A percentile compares a stretch with the other conserved stretches of the same genome.
Evolutionary conservation across 2,113 vertebrate genomes (phyloP).

Genomic region (Xenopus tropicalis): UCB_Xtro_10.0 CM004450.2:99042001-99042500

Average conservation of each 20-base stretch:
- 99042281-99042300: neutral
- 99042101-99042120: neutral
- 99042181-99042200: neutral
- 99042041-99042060: slow-evolving; percentile 1
- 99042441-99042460: too few species aligned
- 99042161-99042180: neutral
- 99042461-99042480: too few species aligned
- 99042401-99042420: too few species aligned
- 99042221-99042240: neutral
- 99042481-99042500: too few species aligned
- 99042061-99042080: neutral
- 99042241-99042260: neutral
- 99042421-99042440: too few species aligned
- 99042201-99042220: neutral
- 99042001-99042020: neutral
- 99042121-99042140: neutral
- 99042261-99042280: neutral
- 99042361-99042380: too few species aligned
- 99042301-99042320: too few species aligned
- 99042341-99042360: too few species aligned
- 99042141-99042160: neutral
- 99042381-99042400: too few species aligned
- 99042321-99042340: too few species aligned
- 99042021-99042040: neutral
- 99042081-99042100: neutral